These are phyloP conservation scores for Uropsilus gracilis DNA, from an alignment of 2,113 vertebrate genomes.

Conservation along the genomic window DNA sequence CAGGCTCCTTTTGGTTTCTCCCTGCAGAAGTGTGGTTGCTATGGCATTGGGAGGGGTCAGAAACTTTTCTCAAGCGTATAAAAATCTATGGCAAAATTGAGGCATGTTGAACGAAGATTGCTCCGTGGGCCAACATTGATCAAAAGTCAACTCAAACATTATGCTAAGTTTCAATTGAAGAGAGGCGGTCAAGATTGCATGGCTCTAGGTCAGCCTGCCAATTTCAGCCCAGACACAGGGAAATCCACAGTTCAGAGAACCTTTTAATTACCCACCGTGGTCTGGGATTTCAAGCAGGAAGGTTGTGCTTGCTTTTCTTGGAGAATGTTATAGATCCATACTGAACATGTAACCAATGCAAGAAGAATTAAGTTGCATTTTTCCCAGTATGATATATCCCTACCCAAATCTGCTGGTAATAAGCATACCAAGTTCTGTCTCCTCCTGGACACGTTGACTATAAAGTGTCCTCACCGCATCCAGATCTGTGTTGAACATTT, in stretches of 20 bases:
- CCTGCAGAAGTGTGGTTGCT: neutral
- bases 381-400: neutral
- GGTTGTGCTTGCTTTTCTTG: neutral
- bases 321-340: neutral
- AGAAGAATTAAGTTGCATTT: neutral
- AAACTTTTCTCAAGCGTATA: neutral
- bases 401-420: neutral
- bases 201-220: neutral
- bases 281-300: neutral
- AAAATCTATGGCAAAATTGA: neutral
- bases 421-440: constrained; percentile 86
- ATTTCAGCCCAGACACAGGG: neutral
- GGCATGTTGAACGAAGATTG: neutral
- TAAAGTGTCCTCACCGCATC: constrained; percentile 89
- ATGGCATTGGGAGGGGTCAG: neutral
- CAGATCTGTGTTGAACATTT: constrained; percentile 89
- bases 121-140: neutral
- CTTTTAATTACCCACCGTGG: neutral
- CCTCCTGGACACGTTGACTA: constrained; percentile 82
- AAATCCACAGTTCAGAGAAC: neutral
- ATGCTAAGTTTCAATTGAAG: neutral
- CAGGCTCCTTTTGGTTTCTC: neutral
- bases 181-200: neutral
- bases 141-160: neutral
- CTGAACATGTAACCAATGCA: neutral